phyloP scores from a whole-genome alignment of 2,888 invertebrate genomes.

The Dynastes grantii region DNA sequence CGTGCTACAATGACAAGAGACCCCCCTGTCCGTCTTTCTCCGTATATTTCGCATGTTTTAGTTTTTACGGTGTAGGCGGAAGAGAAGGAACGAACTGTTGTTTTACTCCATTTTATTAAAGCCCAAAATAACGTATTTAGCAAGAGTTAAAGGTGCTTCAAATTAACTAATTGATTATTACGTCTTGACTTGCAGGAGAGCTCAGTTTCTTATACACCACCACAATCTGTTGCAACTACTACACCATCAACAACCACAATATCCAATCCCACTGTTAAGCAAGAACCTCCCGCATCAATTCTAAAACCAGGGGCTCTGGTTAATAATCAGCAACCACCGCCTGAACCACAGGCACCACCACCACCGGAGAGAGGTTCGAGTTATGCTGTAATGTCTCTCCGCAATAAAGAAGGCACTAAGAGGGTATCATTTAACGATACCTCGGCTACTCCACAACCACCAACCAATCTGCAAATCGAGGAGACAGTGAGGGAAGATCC shows the following conservation, averaged over 20 bases:
- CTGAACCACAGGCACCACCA: constrained; percentile 73
- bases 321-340: constrained; percentile 58
- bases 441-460: constrained; percentile 65
- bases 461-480: constrained; percentile 55
- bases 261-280: constrained; percentile 65
- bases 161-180: background rate
- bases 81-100: too few species aligned
- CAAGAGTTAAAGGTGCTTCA: background rate
- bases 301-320: constrained; percentile 70
- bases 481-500: constrained; percentile 79
- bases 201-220: constrained; percentile 62
- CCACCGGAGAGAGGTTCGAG: constrained; percentile 93
- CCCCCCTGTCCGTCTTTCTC: too few species aligned
- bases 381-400: constrained; percentile 86
- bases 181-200: constrained; percentile 63
- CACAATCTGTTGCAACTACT: constrained; percentile 65
- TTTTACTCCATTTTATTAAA: too few species aligned
- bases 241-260: constrained; percentile 65
- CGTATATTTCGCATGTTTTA: background rate
- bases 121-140: too few species aligned
- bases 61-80: background rate
- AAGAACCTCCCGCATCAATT: constrained; percentile 67
- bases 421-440: constrained; percentile 69
- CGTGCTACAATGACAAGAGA: too few species aligned
- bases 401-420: constrained; percentile 68